These are phyloP conservation scores for Drosophila cracens DNA, from an alignment of 2,888 invertebrate genomes.

Conservation along the genomic window DNA sequence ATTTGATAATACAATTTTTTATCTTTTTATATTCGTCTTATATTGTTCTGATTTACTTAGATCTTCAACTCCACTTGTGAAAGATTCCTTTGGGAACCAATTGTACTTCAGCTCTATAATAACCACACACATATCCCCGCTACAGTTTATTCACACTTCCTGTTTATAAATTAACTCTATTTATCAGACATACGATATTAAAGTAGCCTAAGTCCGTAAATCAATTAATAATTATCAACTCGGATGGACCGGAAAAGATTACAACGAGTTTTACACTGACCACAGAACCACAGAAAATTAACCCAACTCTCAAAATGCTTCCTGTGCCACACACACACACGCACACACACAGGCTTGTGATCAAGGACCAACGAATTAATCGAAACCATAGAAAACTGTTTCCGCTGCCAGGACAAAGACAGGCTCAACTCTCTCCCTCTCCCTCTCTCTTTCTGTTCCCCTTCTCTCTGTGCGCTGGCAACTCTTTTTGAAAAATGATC, in stretches of 20 bases:
- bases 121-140: neutral
- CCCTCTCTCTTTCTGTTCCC: neutral
- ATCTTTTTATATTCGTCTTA: neutral
- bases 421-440: conserved; percentile 12
- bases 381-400: conserved; percentile 43
- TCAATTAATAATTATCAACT: conserved; percentile 62
- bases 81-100: neutral
- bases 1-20: neutral
- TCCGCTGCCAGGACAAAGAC: conserved; percentile 60
- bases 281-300: conserved; percentile 48
- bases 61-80: neutral
- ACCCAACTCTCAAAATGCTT: conserved; percentile 1
- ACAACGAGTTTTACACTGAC: conserved; percentile 42
- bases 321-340: conserved; percentile 40
- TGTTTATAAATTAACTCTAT: conserved; percentile 18
- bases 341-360: neutral
- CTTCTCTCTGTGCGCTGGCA: conserved; percentile 6
- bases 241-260: conserved; percentile 70
- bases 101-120: neutral
- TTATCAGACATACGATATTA: conserved; percentile 27
- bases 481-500: conserved; percentile 75
- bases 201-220: conserved; percentile 34
- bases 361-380: conserved; percentile 51
- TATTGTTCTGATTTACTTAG: neutral
- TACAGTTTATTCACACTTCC: conserved; percentile 25